Percentiles rank a stretch among this genome's conserved stretches.
Conservation (phyloP, 1,140 invertebrate species). For the Papilio machaon region DNA sequence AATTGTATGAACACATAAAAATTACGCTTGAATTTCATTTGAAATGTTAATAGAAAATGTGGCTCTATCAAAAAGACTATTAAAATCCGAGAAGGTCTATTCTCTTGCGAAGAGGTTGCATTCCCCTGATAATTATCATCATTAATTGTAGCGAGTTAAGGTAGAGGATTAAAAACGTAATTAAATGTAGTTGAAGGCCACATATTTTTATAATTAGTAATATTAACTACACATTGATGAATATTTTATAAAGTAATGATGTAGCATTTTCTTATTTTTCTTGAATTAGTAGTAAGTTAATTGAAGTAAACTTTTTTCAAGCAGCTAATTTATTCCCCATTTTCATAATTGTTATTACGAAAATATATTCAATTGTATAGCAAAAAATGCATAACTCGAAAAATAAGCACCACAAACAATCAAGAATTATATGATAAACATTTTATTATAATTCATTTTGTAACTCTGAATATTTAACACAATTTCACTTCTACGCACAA, state of each 20-base stretch:
- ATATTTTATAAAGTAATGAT: neutral
- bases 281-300: neutral
- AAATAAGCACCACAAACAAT: neutral
- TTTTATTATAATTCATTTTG: slow-evolving; percentile 19
- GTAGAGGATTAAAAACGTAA: neutral
- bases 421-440: neutral
- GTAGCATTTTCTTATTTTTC: neutral
- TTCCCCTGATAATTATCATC: neutral
- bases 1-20: too few species aligned
- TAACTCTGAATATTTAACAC: neutral
- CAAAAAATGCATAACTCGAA: neutral
- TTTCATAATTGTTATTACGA: too few species aligned
- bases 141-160: neutral
- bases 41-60: neutral
- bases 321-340: neutral
- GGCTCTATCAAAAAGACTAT: neutral
- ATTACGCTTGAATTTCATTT: too few species aligned
- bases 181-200: neutral
- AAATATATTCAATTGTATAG: neutral
- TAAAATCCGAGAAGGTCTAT: neutral
- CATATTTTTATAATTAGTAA: neutral
- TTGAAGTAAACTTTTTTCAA: neutral
- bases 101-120: neutral
- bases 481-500: slow-evolving; percentile 1
- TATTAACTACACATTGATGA: neutral